Evolutionary conservation across 1,140 invertebrate species (phyloP), one percentile per base, ranked within the genome.

Genomic region (Ectropis grisescens): DNA sequence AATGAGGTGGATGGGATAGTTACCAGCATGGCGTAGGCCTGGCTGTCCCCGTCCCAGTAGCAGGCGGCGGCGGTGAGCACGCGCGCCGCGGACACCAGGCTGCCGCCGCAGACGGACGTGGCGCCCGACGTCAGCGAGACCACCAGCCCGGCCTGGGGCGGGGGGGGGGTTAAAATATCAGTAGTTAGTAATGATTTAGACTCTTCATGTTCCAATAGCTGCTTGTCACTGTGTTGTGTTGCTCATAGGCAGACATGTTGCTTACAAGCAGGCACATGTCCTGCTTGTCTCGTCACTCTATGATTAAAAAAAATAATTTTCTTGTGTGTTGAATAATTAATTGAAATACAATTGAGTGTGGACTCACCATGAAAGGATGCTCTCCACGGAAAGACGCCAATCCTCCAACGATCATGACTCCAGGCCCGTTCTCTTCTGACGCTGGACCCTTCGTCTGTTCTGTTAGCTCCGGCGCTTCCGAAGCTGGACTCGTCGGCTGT

Each of bases 71-170:
- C 37, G 6, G 37, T 46, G 12, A 46, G 15, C 1, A 34, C 13
- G 0, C 37, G 27, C 0, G 8, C 11, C 9, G 11, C 1, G 13
- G 16, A 39, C 10, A 47, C 11, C 13, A 47, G 14, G 11, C 31
- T 41, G 15, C 27, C 35, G 19, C 45, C 40, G 36, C 45, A 48
- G 3, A 48, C 28, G 5, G 45, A 48, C 23, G 37, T 39, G 7
- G 27, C 19, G 1, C 29, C 29, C 1, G 13, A 12, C 1, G 11
- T 23, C 13, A 48, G 28, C 7, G 28, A 33, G 19, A 48, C 36
- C 19, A 48, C 10, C 13, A 48, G 25, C 6, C 45, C 45, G 7
- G 29, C 45, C 45, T 48, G 39, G 7, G 14, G 0, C 26, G 10
- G 11, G 3, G 4, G 2, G 10, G 8, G 13, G 3, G 6, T 11